These are phyloP conservation scores for Propithecus deckenii DNA, from an alignment of 2,797 vertebrate genomes.

Conservation along the genomic window DNA sequence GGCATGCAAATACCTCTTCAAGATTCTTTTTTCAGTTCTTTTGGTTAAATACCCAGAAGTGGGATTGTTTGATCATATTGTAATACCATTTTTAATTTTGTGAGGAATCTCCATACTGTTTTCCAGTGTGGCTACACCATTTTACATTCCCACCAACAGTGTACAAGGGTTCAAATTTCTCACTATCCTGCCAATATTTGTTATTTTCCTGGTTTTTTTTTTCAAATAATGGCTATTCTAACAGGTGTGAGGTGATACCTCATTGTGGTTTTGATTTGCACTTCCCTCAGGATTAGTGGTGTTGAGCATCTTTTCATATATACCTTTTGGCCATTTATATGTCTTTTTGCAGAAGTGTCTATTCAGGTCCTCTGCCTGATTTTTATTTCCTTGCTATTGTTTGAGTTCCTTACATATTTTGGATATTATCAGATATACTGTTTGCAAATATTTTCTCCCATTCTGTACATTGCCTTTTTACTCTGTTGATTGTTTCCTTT, in stretches of 20 bases:
- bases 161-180: neutral
- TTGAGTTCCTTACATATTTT: neutral
- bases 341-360: neutral
- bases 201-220: neutral
- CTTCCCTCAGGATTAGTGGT: neutral
- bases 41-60: neutral
- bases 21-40: neutral
- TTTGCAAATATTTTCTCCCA: neutral
- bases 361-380: neutral
- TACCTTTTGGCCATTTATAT: neutral
- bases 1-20: neutral
- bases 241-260: neutral
- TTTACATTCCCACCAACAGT: neutral
- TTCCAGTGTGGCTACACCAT: neutral
- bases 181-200: neutral
- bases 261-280: neutral
- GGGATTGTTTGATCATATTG: neutral
- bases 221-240: neutral
- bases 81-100: neutral
- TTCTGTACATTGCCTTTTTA: too few relatives aligned
- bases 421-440: neutral
- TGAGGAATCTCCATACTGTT: neutral
- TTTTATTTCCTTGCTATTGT: neutral
- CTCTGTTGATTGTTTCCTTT: too few relatives aligned
- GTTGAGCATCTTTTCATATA: neutral